Percentiles rank a stretch among this genome's conserved stretches.
Evolutionary conservation across 2,888 invertebrate genomes (phyloP).

Genomic region (Pristionchus entomophagus): DNA sequence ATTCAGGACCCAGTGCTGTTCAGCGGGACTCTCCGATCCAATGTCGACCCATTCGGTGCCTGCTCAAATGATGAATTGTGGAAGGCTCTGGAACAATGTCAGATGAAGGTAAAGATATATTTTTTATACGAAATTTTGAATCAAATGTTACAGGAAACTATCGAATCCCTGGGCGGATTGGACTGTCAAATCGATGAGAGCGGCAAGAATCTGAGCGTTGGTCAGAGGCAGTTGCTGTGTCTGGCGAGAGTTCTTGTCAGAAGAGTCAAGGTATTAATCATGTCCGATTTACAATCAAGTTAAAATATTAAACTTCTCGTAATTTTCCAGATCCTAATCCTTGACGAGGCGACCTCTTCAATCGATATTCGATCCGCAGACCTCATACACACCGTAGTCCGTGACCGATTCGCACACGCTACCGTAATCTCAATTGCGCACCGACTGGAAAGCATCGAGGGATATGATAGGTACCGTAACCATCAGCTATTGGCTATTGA

Average conservation of each 20-base stretch:
- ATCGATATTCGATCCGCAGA: constrained; percentile 20
- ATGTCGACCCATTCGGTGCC: constrained; percentile 90
- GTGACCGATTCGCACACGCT: neutral
- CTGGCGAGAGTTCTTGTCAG: constrained; percentile 78
- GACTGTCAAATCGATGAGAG: constrained; percentile 90
- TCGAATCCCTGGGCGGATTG: constrained; percentile 81
- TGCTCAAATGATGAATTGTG: constrained; percentile 89
- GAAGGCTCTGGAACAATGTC: constrained; percentile 90
- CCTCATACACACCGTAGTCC: constrained; percentile 9
- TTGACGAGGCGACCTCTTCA: constrained; percentile 9
- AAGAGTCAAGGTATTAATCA: constrained; percentile 70
- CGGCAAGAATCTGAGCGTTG: constrained; percentile 85
- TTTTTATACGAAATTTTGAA: constrained; percentile 80
- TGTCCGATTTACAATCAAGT: neutral
- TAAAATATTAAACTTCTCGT: neutral
- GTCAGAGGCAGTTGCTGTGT: constrained; percentile 79
- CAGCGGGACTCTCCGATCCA: constrained; percentile 87
- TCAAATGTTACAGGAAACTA: constrained; percentile 78
- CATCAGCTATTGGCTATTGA: neutral
- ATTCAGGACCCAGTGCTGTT: constrained; percentile 80
- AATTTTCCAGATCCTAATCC: constrained; percentile 50
- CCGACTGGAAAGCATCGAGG: constrained; percentile 30
- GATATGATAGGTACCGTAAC: constrained; percentile 18
- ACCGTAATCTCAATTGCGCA: constrained; percentile 23
- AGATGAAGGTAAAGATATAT: constrained; percentile 83